Base-by-base conservation (phyloP, 2,797 vertebrate species). In the Clarias fuscus region DNA sequence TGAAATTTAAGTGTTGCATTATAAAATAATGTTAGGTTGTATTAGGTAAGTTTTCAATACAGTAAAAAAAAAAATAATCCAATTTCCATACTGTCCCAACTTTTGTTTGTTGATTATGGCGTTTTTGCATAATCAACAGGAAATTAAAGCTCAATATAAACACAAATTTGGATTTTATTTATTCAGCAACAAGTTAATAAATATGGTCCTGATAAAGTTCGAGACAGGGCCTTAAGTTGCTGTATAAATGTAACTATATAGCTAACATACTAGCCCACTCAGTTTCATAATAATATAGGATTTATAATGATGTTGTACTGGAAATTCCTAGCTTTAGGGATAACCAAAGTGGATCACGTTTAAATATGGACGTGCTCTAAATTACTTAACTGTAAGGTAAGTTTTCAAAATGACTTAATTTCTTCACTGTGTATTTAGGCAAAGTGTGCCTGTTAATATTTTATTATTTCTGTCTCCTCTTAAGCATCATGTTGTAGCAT, bases 401-500 rank as follows among this genome's bases (percentile, higher is more conserved):
- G 48, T 48, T 48, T 43, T 48, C 48, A 48, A 48, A 48, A 48
- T 11, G 48, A 48, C 7, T 43, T 43, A 43, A 43, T 40, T 40
- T 71, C 18, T 40, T 40, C 10, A 6, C 40, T 17, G 7, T 27
- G 8, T 5, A 14, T 33, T 77, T 37, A 59, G n/a, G 15, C 7
- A 58, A 30, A 30, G 56, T 30, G 27, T 77, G 53, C 53, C 56
- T 72, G 1, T n/a, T 10, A 8, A 75, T 75, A 10, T 77, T 79
- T 17, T 64, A 7, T 58, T 85, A n/a, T 40, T 56, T 68, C 18
- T 56, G 27, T 84, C 5, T 88, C 73, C 87, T 88, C 86, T 76
- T 72, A 90, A 93, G 93, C 92, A 90, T 89, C 87, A 58, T 75
- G 82, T 90, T 0, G 43, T 89, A 48, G 84, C 84, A 72, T 88